Base-by-base conservation (phyloP, 2,888 invertebrate species). In the Aethes cnicana region DNA sequence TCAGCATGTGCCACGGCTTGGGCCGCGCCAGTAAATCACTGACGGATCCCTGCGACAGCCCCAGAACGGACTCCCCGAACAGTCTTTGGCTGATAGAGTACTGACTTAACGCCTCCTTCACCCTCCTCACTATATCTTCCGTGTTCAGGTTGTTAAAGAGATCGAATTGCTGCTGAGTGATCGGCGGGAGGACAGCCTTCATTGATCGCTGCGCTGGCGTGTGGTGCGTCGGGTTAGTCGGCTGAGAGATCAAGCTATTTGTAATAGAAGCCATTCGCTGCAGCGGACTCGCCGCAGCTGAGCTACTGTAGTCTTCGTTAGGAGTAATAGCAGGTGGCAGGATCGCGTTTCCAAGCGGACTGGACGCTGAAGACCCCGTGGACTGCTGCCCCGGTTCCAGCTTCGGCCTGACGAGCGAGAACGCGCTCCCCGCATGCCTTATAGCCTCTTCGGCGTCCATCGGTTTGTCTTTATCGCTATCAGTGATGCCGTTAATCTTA, bases 1-100 rank as follows among this genome's bases (percentile, higher is more conserved):
- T 99, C 41, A 99, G 91, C 98, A 98, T 98, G 77, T 98, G 97
- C 99, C 99, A 99, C 0, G 98, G 98, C 79, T 99, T 99, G 23
- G 99, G 99, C 43, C 99, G 90, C 16, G 99, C 99, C 58, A 99
- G 90, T 30, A 99, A 91, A 82, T 99, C 99, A 36, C 98, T 98
- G 0, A 99, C 99, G 3, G 98, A 98, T 25, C 99, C 99, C 81
- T 98, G 98, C 1, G 97, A 97, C 44, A 98, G 84, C 1, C 98
- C 98, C 53, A 99, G 91, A n/a, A 99, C 98, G 1, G 96, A 97
- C 81, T 99, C 99, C 5, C 99, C 99, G 75, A 99, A 99, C 39
- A 99, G 91, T 62, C 99, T 93, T 87, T 99, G 99, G 69, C 98
- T 98, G 74, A 99, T 97, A 59, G 97, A 97, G 84, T 97, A 98